Base-by-base conservation (phyloP, 1,140 invertebrate genomes). In the Triops longicaudatus region DNA sequence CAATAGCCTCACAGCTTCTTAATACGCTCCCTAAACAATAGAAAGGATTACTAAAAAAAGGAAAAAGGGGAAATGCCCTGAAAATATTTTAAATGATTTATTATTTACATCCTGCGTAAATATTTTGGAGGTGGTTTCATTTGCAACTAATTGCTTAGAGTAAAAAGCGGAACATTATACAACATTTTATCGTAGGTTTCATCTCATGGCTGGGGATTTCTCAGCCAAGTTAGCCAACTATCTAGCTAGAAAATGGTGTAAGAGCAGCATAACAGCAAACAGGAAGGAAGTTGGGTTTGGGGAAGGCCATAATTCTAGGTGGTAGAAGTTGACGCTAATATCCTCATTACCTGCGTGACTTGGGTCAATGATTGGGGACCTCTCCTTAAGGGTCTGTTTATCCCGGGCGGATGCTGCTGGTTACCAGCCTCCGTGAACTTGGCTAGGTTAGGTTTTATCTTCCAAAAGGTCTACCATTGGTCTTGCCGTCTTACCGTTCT, bases 331-430 rank as follows among this genome's bases (percentile, higher is more conserved):
- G 50, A 63, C 50, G 22, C 50, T 17, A 63, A 63, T 63, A 63
- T 63, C 10, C 50, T 63, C 50, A 63, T 63, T 63, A 63, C 50
- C 50, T 63, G 50, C 50, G 50, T 63, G 50, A 63, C 50, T 63
- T 10, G 50, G 50, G 50, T 63, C 50, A 14, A 17, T 63, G 50
- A 63, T 63, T 63, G 50, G 14, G 22, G 22, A 63, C 50, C 50
- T 63, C 22, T 63, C 17, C 50, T 63, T 63, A 63, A 63, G 14
- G 50, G 50, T 17, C 14, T 63, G 50, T 63, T 63, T 63, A 63
- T 63, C 17, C 50, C 50, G 50, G 14, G 17, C 50, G 50, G 50
- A 63, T 63, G 50, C 50, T 63, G 50, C 50, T 14, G 50, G 50
- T 63, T 63, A 14, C 50, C 50, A 63, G 50, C 50, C 50, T 63